These are phyloP conservation scores for Tinamus guttatus DNA, from an alignment of 2,113 vertebrate species.

Conservation along the genomic window DNA sequence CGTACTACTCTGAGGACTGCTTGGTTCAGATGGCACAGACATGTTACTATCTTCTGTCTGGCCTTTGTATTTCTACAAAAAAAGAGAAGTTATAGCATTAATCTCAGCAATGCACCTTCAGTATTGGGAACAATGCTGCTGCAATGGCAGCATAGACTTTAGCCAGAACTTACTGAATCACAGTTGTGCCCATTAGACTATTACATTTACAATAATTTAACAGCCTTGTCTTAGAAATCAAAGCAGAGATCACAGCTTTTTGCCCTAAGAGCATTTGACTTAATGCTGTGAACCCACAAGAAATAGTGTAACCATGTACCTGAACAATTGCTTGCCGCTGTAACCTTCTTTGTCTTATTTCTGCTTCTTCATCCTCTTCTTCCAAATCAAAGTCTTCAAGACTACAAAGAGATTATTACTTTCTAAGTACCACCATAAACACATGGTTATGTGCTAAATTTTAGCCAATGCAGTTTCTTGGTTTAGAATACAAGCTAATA, in stretches of 20 bases:
- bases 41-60: slow-evolving; percentile 92
- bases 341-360: slow-evolving; percentile 93
- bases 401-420: slow-evolving; percentile 66
- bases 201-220: background rate
- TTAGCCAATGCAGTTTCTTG: background rate
- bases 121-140: background rate
- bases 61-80: slow-evolving; percentile 90
- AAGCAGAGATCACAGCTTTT: background rate
- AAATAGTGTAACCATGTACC: slow-evolving; percentile 72
- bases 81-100: background rate
- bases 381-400: slow-evolving; percentile 95
- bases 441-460: background rate
- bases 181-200: too few species aligned
- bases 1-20: slow-evolving; percentile 94
- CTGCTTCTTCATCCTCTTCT: slow-evolving; percentile 94
- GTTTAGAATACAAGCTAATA: background rate
- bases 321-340: slow-evolving; percentile 95
- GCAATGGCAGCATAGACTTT: background rate
- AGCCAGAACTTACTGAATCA: background rate
- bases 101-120: background rate
- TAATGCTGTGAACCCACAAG: background rate
- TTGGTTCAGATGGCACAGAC: slow-evolving; percentile 90
- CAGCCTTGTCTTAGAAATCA: background rate
- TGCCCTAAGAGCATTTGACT: background rate
- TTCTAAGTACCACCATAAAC: background rate